Conservation (phyloP, 1,140 invertebrate genomes). For the Drosophila sechellia region DNA sequence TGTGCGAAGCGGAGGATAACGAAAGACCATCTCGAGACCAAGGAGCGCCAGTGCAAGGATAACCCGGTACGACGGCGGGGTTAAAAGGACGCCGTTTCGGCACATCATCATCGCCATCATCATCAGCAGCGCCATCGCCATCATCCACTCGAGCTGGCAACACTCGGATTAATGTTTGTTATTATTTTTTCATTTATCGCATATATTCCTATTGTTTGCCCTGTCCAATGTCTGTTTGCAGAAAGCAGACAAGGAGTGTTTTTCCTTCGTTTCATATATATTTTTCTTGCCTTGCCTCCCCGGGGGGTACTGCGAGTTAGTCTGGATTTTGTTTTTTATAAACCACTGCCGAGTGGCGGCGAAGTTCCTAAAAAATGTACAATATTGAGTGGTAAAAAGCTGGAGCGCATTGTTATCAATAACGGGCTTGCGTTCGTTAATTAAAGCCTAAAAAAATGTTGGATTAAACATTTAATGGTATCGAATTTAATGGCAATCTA, state of each 20-base stretch:
- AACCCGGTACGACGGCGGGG: constrained; percentile 5
- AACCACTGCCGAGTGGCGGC: constrained; percentile 32
- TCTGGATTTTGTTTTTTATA: constrained; percentile 57
- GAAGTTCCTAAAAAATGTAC: constrained; percentile 11
- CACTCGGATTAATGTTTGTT: constrained; percentile 73
- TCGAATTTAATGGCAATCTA: background rate
- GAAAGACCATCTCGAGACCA: constrained; percentile 68
- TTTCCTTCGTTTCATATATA: constrained; percentile 13
- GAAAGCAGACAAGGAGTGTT: constrained; percentile 47
- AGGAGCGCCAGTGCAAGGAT: constrained; percentile 52
- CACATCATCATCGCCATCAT: constrained; percentile 36
- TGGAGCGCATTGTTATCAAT: constrained; percentile 7
- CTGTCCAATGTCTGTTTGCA: constrained; percentile 42
- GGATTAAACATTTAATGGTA: background rate
- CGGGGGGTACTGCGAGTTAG: constrained; percentile 27
- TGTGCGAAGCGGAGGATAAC: constrained; percentile 69
- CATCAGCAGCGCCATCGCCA: constrained; percentile 47
- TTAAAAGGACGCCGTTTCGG: constrained; percentile 39
- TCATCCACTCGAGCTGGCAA: constrained; percentile 60
- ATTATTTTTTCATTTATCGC: constrained; percentile 79
- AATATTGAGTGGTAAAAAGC: constrained; percentile 13
- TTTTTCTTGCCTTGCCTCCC: constrained; percentile 17
- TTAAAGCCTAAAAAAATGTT: constrained; percentile 9
- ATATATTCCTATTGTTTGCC: constrained; percentile 62
- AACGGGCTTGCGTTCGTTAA: background rate